Evolutionary conservation across 2,113 vertebrate species (phyloP).

Genomic region (Corvus cornix): DNA sequence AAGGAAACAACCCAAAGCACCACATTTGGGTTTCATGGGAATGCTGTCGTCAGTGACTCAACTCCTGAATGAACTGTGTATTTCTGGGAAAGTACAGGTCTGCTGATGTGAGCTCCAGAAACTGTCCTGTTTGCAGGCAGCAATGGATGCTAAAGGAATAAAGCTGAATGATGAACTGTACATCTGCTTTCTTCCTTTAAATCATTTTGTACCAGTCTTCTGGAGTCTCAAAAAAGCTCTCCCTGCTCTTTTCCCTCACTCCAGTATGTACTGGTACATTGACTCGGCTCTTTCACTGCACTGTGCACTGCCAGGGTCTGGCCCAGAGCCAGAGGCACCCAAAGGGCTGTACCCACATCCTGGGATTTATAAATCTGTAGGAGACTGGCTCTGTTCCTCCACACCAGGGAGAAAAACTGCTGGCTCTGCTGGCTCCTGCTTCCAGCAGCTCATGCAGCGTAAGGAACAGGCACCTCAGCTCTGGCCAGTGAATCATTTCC

Average conservation of each 20-base stretch:
- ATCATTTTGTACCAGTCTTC: not conserved
- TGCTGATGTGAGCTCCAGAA: not conserved
- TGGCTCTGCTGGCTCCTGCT: not conserved
- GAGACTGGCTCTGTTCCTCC: not conserved
- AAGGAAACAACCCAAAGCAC: not conserved
- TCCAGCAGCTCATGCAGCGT: not conserved
- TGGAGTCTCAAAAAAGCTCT: not conserved
- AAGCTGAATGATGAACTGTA: not conserved
- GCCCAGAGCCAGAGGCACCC: not conserved
- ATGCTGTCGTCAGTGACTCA: not conserved
- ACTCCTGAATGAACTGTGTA: not conserved
- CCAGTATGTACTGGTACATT: rapidly evolving
- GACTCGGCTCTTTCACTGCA: not conserved
- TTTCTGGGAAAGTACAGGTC: not conserved
- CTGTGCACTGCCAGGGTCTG: not conserved
- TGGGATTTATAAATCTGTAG: not conserved
- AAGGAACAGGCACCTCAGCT: not conserved
- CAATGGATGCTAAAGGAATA: not conserved
- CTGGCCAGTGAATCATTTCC: not conserved
- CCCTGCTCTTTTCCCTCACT: not conserved
- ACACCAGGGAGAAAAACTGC: not conserved
- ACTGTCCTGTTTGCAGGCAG: not conserved
- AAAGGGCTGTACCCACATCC: not conserved
- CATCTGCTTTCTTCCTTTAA: not conserved
- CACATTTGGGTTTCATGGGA: not conserved